Percentiles rank a stretch among this genome's conserved stretches.
Evolutionary conservation across 2,113 vertebrate species (phyloP).

Genomic region (Maccullochella peelii): DNA sequence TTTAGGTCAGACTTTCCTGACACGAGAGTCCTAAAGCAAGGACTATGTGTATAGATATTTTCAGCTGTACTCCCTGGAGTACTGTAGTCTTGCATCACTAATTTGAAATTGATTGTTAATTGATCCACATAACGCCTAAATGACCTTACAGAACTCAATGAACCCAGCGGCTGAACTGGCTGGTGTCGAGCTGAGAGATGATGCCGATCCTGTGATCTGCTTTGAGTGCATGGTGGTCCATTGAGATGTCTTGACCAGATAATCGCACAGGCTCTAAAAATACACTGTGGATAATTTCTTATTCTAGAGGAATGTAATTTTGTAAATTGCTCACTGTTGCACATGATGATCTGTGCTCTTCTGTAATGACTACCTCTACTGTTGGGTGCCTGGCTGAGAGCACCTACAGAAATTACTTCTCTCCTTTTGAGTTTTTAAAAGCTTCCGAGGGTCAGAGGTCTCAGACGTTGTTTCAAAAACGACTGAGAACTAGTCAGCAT

Average conservation of each 20-base stretch:
- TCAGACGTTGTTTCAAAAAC: not conserved
- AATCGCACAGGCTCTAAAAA: conserved; percentile 70
- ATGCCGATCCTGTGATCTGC: conserved; percentile 47
- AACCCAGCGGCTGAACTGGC: conserved; percentile 35
- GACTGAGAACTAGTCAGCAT: conserved; percentile 10
- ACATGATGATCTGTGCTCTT: conserved; percentile 20
- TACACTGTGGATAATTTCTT: conserved; percentile 65
- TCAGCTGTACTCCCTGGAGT: conserved; percentile 37
- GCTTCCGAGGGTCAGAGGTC: conserved; percentile 19
- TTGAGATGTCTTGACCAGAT: conserved; percentile 44
- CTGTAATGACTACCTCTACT: conserved; percentile 43
- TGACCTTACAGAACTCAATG: conserved; percentile 68
- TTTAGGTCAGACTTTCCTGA: conserved; percentile 41
- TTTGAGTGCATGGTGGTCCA: conserved; percentile 12
- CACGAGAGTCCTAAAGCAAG: conserved; percentile 33
- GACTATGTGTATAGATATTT: conserved; percentile 49
- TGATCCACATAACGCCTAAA: conserved; percentile 61
- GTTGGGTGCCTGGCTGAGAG: conserved; percentile 13
- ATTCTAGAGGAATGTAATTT: conserved; percentile 61
- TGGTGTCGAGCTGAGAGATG: conserved; percentile 35
- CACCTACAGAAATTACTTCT: conserved; percentile 19
- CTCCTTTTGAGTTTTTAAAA: conserved; percentile 49
- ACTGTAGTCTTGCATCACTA: conserved; percentile 60
- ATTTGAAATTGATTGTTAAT: conserved; percentile 80
- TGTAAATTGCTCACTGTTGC: conserved; percentile 61